Evolutionary conservation across 2,888 invertebrate genomes (phyloP), one percentile per base, ranked within the genome.

Genomic region (Priocnemis perturbator): DNA sequence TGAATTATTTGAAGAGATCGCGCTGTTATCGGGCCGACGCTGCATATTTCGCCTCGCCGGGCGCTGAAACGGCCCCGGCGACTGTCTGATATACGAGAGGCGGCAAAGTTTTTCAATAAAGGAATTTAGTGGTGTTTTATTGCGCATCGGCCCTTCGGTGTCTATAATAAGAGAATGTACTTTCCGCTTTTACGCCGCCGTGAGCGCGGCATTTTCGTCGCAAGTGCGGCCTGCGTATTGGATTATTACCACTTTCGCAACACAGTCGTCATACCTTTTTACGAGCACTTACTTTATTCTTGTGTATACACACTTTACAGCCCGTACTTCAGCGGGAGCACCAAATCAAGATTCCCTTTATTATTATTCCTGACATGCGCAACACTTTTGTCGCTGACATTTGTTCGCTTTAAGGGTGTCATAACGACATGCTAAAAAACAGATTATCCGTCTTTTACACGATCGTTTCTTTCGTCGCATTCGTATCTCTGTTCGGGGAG

Each of bases 41-140:
- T 37, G 37, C 37, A 37, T 37, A 37, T 37, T 37, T 37, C 7
- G 37, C 37, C 37, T 37, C 37, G 37, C 11, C 37, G 11, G 37
- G 7, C 11, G 37, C 4, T 37, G 37, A 37, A 37, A 63, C 2
- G 17, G 58, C 64, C 44, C 26, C 58, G 56, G 23, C 57, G 21
- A 48, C 58, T 52, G 57, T 52, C 48, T 58, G 58, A 58, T 65
- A 65, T 65, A 50, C 50, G 50, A 50, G 50, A 17, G 19, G n/a
- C 50, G 50, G 17, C 19, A 19, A 50, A 50, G 17, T 50, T 50
- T 50, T 50, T 50, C 50, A 50, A 50, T 50, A 50, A 50, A 50
- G 50, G 19, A 19, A 50, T 50, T 19, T 19, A 19, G 50, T 50
- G 19, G 50, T 19, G 19, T 50, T 50, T 50, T 50, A 50, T 50